A percentile compares a stretch with the other conserved stretches of the same genome.
These are phyloP conservation scores for Emmelina monodactyla DNA, from an alignment of 2,888 invertebrate species.

Conservation along the genomic window DNA sequence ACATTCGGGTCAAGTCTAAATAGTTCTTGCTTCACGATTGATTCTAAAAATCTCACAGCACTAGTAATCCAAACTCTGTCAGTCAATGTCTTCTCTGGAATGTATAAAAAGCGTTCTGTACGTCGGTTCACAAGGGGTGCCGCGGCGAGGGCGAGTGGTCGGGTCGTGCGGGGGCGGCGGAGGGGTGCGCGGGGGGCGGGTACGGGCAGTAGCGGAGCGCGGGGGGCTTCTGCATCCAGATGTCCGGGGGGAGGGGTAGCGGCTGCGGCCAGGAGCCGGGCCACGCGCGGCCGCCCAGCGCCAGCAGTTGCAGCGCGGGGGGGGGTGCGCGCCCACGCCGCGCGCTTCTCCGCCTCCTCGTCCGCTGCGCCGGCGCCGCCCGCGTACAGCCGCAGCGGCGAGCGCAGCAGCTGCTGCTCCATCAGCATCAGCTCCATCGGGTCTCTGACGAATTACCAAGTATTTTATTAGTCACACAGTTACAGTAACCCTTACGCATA, in stretches of 20 bases:
- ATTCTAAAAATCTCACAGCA: constrained; percentile 10
- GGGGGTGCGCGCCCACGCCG: constrained; percentile 61
- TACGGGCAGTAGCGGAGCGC: constrained; percentile 68
- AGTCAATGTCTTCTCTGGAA: constrained; percentile 14
- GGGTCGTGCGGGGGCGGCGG: constrained; percentile 26
- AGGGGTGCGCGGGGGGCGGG: constrained; percentile 57
- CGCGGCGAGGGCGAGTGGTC: constrained; percentile 45
- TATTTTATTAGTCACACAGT: constrained; percentile 3
- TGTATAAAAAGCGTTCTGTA: constrained; percentile 8
- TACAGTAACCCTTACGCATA: background rate
- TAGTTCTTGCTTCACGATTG: too few species aligned
- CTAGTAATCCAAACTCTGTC: constrained; percentile 4
- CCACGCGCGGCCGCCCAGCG: constrained; percentile 76
- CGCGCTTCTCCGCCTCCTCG: constrained; percentile 65
- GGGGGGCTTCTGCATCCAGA: constrained; percentile 90
- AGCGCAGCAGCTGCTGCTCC: constrained; percentile 78
- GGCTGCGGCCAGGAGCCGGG: constrained; percentile 90
- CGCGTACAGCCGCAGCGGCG: constrained; percentile 72
- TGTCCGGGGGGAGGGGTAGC: constrained; percentile 84
- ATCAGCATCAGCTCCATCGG: constrained; percentile 82
- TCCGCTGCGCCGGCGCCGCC: constrained; percentile 65
- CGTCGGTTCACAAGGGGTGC: constrained; percentile 48
- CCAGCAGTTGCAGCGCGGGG: constrained; percentile 47
- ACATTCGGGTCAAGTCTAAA: too few species aligned
- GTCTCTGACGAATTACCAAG: constrained; percentile 65